Evolutionary conservation across 2,888 invertebrate species (phyloP).

Genomic region (Xanthorhoe designata): DNA sequence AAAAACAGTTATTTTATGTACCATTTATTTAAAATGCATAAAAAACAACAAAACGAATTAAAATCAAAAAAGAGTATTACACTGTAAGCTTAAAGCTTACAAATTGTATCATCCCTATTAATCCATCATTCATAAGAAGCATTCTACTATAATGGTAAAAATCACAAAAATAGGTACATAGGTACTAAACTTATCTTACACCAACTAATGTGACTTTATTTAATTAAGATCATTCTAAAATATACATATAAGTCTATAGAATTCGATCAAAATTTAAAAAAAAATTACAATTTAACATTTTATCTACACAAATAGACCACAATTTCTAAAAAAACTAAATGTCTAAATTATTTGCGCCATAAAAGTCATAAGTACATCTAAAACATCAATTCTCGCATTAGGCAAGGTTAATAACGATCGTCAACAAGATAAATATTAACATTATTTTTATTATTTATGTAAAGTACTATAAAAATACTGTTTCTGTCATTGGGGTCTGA

Average conservation of each 20-base stretch:
- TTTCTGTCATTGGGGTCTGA: conserved; percentile 57
- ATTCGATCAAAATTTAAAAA: conserved; percentile 10
- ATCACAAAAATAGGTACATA: conserved; percentile 31
- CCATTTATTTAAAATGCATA: conserved; percentile 34
- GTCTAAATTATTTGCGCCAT: conserved; percentile 36
- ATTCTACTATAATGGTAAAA: conserved; percentile 29
- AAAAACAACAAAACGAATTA: conserved; percentile 25
- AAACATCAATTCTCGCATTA: conserved; percentile 20
- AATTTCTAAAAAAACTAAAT: conserved; percentile 37
- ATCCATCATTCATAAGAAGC: conserved; percentile 21
- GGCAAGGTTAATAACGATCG: conserved; percentile 6
- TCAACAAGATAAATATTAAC: conserved; percentile 5
- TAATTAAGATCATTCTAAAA: conserved; percentile 30
- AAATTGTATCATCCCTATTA: conserved; percentile 11
- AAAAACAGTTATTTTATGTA: conserved; percentile 9
- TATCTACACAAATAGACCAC: conserved; percentile 38
- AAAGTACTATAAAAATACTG: background rate
- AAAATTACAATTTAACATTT: conserved; percentile 28
- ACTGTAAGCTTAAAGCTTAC: conserved; percentile 20
- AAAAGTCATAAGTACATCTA: conserved; percentile 27
- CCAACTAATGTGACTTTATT: conserved; percentile 25
- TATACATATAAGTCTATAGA: conserved; percentile 6
- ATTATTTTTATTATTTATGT: background rate
- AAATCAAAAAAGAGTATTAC: conserved; percentile 22
- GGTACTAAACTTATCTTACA: conserved; percentile 32